Conservation (phyloP, 2,888 invertebrate species). For the Plebejus anna region DNA sequence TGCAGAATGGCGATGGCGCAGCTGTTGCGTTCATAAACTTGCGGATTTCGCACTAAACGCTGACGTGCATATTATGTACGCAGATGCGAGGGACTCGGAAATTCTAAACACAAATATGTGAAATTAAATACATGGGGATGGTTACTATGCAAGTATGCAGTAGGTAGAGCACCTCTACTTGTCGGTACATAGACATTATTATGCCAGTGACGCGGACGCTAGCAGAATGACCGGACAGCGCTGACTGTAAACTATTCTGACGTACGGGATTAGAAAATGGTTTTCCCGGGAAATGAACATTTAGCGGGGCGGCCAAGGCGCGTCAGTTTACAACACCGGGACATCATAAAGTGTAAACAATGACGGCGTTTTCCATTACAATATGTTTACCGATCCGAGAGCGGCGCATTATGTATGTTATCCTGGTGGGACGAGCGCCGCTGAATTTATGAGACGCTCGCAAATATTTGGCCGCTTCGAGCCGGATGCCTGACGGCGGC, state of each 20-base stretch:
- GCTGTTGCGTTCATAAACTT: conserved; percentile 43
- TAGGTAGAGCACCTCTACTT: background rate
- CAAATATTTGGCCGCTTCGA: conserved; percentile 76
- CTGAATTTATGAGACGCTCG: conserved; percentile 74
- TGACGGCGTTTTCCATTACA: conserved; percentile 79
- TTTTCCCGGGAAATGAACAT: conserved; percentile 42
- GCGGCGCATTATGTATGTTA: conserved; percentile 78
- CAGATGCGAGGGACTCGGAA: conserved; percentile 32
- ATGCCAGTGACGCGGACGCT: background rate
- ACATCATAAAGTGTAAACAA: conserved; percentile 79
- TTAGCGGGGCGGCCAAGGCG: conserved; percentile 41
- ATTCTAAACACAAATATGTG: background rate
- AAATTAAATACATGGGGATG: background rate
- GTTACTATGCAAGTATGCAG: background rate
- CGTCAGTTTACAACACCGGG: conserved; percentile 71
- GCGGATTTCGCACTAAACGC: conserved; percentile 38
- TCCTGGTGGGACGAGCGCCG: conserved; percentile 70
- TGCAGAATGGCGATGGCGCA: conserved; percentile 44
- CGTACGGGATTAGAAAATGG: conserved; percentile 27
- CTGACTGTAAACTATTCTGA: conserved; percentile 5
- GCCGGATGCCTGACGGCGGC: conserved; percentile 74
- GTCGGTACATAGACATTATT: background rate
- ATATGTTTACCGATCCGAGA: conserved; percentile 79
- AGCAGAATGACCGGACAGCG: conserved; percentile 8
- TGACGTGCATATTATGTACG: conserved; percentile 28